phyloP scores from a whole-genome alignment of 2,797 vertebrate species.

The Diplodus puntazzo region DNA sequence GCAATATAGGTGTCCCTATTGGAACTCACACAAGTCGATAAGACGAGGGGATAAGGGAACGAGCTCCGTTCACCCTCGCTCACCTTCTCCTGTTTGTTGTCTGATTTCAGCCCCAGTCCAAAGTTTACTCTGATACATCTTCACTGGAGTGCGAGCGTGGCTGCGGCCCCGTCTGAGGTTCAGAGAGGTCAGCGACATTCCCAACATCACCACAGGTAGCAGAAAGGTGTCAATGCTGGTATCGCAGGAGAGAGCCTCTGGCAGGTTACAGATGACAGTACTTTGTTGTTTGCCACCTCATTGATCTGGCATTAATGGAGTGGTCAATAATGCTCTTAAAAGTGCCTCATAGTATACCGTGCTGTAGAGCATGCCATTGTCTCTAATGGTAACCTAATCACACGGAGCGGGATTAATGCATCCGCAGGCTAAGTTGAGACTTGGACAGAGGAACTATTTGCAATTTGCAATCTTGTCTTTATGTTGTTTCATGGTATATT shows the following conservation, averaged over 20 bases:
- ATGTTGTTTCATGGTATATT: background rate
- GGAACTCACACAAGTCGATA: background rate
- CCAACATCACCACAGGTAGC: slow-evolving; percentile 56
- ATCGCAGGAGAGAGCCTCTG: slow-evolving; percentile 15
- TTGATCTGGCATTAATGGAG: slow-evolving; percentile 39
- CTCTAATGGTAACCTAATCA: slow-evolving; percentile 18
- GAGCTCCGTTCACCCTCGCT: slow-evolving; percentile 10
- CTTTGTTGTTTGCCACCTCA: slow-evolving; percentile 14
- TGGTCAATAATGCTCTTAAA: slow-evolving; percentile 34
- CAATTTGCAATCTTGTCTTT: slow-evolving; percentile 3
- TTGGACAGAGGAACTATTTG: background rate
- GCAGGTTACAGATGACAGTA: slow-evolving; percentile 16
- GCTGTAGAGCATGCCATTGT: slow-evolving; percentile 1
- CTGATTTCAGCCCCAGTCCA: slow-evolving; percentile 27
- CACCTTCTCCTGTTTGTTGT: slow-evolving; percentile 48
- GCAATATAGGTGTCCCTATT: background rate
- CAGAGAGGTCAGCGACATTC: slow-evolving; percentile 51
- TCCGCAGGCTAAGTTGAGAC: background rate
- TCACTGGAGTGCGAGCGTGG: slow-evolving; percentile 46
- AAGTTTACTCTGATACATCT: slow-evolving; percentile 51
- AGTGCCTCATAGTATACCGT: slow-evolving; percentile 2
- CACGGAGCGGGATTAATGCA: slow-evolving; percentile 2
- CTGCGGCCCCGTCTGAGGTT: slow-evolving; percentile 40
- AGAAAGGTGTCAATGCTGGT: slow-evolving; percentile 24
- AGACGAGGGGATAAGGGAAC: no score